Evolutionary conservation across 2,113 vertebrate species (phyloP), one percentile per base, ranked within the genome.

Genomic region (Trematomus loennbergii): DNA sequence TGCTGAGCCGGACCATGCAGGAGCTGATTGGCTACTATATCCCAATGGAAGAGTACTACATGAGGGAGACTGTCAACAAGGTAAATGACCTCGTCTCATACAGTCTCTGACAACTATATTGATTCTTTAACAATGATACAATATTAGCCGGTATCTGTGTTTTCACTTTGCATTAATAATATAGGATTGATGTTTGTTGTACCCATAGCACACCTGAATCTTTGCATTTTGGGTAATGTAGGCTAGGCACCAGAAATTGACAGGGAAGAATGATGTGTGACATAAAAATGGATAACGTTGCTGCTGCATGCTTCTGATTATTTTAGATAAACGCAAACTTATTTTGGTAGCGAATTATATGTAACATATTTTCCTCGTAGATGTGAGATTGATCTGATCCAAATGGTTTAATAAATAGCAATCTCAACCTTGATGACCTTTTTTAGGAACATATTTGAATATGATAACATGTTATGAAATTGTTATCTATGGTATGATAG

Each of bases 1-100:
- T 97, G 5, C 89, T 99, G 88, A 99, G 97, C 90, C 94, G 96
- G 25, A 96, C 94, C 66, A 98, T 99, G 97, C 98, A 99, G 87
- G 98, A 99, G 88, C 94, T 99, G 79, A 99, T 99, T 72, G 97
- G 98, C 58, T 98, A 95, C 64, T 99, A 99, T 66, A 96, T 99
- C 86, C 98, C 98, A 62, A 99, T 99, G 98, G 98, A 99, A 85
- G 97, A 99, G 79, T 99, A 97, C 86, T 99, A 98, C 94, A 99
- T 99, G 98, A 96, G 97, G 69, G 98, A 99, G 89, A 97, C 96
- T 0, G 98, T 99, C 71, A 98, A 97, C 91, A 99, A 99, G 97
- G 98, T 99, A 88, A 22, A 80, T 52, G 12, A 22, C 18, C 53
- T 29, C 29, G n/a, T 46, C 63, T 70, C 10, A 29, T 17, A 12